These are phyloP conservation scores for Brachionus plicatilis DNA, from an alignment of 1,140 invertebrate species.

Conservation along the genomic window DNA sequence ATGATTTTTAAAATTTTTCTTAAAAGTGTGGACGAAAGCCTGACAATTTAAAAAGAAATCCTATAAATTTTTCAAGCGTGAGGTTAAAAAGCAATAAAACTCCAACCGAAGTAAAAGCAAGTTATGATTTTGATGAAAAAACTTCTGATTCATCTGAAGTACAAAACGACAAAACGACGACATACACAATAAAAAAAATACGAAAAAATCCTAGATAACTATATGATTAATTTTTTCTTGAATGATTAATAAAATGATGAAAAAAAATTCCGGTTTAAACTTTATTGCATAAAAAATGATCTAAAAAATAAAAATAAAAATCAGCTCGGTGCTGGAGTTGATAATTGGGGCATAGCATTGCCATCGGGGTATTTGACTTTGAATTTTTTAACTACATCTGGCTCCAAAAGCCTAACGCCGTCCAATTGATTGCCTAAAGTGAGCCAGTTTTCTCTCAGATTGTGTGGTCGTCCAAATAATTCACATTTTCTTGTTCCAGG, in stretches of 20 bases:
- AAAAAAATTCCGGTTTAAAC: neutral
- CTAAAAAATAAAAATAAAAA: neutral
- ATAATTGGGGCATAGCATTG: neutral
- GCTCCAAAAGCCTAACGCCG: conserved; percentile 85
- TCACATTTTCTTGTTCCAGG: conserved; percentile 91
- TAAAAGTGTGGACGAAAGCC: neutral
- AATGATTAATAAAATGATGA: neutral
- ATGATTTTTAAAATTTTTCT: neutral
- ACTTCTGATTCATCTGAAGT: neutral
- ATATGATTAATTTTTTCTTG: neutral
- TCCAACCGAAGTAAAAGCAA: neutral
- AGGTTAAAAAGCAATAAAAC: neutral
- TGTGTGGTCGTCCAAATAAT: conserved; percentile 90
- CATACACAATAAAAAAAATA: neutral
- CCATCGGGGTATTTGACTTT: conserved; percentile 83
- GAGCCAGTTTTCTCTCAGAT: conserved; percentile 97
- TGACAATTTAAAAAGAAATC: neutral
- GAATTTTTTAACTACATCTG: conserved; percentile 79
- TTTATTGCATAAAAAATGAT: neutral
- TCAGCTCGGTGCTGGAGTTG: neutral
- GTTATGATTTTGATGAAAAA: neutral
- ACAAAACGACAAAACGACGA: too few relatives aligned
- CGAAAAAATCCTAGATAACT: neutral
- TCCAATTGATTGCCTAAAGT: conserved; percentile 90
- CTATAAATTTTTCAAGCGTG: neutral